These are phyloP conservation scores for Chiroxiphia lanceolata DNA, from an alignment of 2,797 vertebrate genomes.

Conservation along the genomic window DNA sequence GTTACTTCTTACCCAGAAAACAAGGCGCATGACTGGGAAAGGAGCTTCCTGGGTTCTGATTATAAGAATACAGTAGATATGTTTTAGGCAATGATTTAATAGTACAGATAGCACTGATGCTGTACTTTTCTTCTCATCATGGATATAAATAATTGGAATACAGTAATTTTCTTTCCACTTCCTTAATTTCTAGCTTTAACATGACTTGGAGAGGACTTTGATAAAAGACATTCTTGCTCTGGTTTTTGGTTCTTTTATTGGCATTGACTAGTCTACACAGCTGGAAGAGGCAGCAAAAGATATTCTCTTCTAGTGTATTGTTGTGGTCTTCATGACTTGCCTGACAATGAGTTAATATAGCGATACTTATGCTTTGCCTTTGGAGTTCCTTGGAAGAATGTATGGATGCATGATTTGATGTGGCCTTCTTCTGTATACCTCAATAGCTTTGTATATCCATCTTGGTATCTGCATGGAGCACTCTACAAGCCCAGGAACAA, in stretches of 20 bases:
- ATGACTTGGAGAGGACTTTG: background rate
- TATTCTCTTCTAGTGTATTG: background rate
- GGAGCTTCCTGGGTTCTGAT: background rate
- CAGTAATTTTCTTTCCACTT: background rate
- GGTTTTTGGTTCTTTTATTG: background rate
- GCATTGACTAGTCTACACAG: background rate
- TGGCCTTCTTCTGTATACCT: background rate
- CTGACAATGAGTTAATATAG: background rate
- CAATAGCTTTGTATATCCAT: background rate
- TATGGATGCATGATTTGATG: background rate
- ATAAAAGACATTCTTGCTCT: background rate
- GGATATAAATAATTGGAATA: background rate
- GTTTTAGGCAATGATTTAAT: background rate
- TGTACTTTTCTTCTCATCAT: background rate
- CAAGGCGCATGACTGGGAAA: background rate
- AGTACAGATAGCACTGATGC: background rate
- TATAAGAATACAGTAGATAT: background rate
- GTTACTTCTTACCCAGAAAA: background rate
- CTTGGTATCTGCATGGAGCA: background rate
- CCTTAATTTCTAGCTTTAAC: background rate
- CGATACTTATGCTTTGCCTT: background rate
- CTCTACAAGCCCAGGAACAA: background rate
- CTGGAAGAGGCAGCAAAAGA: background rate
- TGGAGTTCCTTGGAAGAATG: background rate
- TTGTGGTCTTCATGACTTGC: background rate